phyloP scores from a whole-genome alignment of 2,113 vertebrate genomes.

The Pithys albifrons region DNA sequence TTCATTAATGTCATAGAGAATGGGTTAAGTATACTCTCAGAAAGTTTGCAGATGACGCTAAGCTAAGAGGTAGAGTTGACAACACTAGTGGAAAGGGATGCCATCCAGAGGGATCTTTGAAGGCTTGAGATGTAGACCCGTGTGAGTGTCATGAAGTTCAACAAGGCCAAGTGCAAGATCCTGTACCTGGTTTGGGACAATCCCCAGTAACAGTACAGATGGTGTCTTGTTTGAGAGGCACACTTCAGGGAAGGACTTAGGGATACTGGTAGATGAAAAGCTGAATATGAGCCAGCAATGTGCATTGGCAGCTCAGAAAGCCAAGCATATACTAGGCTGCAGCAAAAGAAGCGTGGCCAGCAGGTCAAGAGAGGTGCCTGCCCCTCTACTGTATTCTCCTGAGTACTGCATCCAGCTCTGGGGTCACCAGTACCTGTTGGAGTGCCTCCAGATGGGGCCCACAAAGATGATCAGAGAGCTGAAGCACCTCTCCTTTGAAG shows the following conservation, averaged over 20 bases:
- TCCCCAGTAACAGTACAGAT: neutral
- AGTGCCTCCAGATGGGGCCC: neutral
- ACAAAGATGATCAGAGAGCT: neutral
- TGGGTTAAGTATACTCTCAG: neutral
- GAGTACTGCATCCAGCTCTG: neutral
- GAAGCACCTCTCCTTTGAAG: neutral
- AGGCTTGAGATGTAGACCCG: neutral
- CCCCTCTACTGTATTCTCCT: neutral
- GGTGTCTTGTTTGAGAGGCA: neutral
- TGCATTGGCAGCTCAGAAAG: neutral
- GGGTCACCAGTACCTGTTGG: fast-evolving
- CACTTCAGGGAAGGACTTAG: neutral
- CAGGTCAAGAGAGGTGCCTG: fast-evolving
- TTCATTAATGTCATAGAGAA: neutral
- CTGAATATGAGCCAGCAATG: neutral
- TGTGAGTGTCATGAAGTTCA: neutral
- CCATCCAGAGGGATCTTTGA: neutral
- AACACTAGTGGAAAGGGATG: neutral
- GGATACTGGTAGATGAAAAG: neutral
- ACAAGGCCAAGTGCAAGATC: neutral
- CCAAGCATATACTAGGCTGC: neutral
- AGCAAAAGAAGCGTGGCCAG: neutral
- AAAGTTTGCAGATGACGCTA: neutral
- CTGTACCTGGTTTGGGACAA: neutral
- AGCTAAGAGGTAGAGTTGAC: neutral